Evolutionary conservation across 2,113 vertebrate species (phyloP), one percentile per base, ranked within the genome.

Genomic region (Pleuronectes platessa): DNA sequence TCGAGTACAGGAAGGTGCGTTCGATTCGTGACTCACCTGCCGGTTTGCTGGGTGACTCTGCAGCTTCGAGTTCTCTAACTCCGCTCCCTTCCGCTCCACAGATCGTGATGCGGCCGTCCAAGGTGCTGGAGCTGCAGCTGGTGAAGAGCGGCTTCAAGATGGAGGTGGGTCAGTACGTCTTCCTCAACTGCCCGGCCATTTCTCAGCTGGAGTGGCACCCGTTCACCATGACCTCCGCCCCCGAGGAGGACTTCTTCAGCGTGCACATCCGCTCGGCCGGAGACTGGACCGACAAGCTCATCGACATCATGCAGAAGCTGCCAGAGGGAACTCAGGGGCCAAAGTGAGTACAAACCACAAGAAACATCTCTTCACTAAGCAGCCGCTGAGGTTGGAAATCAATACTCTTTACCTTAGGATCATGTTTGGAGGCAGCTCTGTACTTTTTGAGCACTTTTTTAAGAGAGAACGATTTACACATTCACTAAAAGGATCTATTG

Each of bases 161-260:
- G 97, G 96, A 97, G 21, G 96, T 97, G 72, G 97, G 97, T 4
- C 97, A 97, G 81, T 97, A 98, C 54, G 93, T 97, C 76, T 98
- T 98, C 0, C 79, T 99, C 90, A 98, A 97, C 86, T 99, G 96
- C 76, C 96, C 96, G 0, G 67, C 88, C 20, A 91, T 98, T 88
- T 98, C 97, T 21, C 76, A 75, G 11, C 91, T 98, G 71, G 96
- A 98, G 88, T 97, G 97, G 97, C 97, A 99, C 64, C 97, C 97
- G 5, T 97, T 98, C 91, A 98, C 97, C 81, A 94, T 98, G 94
- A 99, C 97, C 73, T 98, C 96, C 0, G 96, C 96, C 0, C 96
- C 97, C 0, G 97, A 97, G 87, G 96, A 98, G 88, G 94, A 97
- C 26, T 96, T 93, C 90, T 96, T 98, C 85, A 96, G 95, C 64